Base-by-base conservation (phyloP, 1,140 invertebrate genomes). In the Zaprionus nigranus region DNA sequence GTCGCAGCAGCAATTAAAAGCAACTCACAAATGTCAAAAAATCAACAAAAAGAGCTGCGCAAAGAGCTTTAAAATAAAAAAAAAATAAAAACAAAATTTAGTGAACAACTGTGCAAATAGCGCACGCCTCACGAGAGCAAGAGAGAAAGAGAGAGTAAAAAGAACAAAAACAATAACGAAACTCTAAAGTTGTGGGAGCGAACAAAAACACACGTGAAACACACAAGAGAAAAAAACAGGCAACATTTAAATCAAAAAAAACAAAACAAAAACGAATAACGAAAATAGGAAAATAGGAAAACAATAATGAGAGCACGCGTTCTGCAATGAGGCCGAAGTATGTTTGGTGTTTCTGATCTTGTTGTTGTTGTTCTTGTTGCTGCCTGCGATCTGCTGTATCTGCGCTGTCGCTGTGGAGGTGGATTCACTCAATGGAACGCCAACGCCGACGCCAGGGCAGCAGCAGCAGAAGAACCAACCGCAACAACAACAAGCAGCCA, bases 361-460 rank as follows among this genome's bases (percentile, higher is more conserved):
- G 53, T 34, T 22, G 26, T 75, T 5, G 34, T 75, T 59, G 49
- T 81, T 81, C 61, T 70, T 81, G 57, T 12, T 61, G 71, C 43
- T 82, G 74, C 61, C 69, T 12, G 36, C 15, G 36, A 38, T 38
- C n/a, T 17, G 15, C n/a, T 46, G 15, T 15, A n/a, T 20, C 46
- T 82, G 66, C 12, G 57, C 66, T 82, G 69, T 49, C 66, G 62
- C 17, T 70, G 67, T 34, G 54, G 74, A 69, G 69, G 58, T 65
- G 40, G 82, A 88, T 71, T 84, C 85, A 88, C 81, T 84, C 78
- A 88, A 81, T 88, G 84, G 84, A 88, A 88, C 84, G 84, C 81
- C 84, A 7, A 88, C 85, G 84, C 78, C 84, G 83, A 64, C 78
- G 76, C 59, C 53, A 7, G 67, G 51, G 20, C 46, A 57, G 11